Percentiles rank a stretch among this genome's conserved stretches.
These are phyloP conservation scores for Neoascia interrupta DNA, from an alignment of 2,888 invertebrate species.

Conservation along the genomic window DNA sequence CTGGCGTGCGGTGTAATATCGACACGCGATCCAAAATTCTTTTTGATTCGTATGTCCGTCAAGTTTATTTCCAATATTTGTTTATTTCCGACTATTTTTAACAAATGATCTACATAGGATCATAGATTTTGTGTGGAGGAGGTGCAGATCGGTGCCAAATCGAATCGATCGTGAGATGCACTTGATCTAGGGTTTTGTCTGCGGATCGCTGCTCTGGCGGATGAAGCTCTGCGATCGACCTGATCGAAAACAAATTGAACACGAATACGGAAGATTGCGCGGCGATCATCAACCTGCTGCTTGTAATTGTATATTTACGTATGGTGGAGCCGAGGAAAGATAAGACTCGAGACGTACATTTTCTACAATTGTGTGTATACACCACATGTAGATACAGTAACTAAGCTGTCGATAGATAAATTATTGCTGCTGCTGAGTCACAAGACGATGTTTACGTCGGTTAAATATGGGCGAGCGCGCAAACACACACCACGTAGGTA, in stretches of 20 bases:
- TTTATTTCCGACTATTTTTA: slow-evolving; percentile 65
- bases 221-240: too few species aligned
- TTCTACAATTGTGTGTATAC: slow-evolving; percentile 33
- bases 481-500: slow-evolving; percentile 24
- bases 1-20: not conserved
- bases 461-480: slow-evolving; percentile 36
- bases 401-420: slow-evolving; percentile 65
- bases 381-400: slow-evolving; percentile 52
- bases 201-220: not conserved
- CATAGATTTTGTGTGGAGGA: not conserved
- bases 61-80: slow-evolving; percentile 63
- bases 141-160: slow-evolving; percentile 25
- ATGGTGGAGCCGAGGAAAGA: slow-evolving; percentile 57
- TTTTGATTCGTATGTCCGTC: slow-evolving; percentile 62
- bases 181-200: slow-evolving; percentile 35
- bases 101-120: slow-evolving; percentile 48
- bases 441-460: too few species aligned
- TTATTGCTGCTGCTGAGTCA: slow-evolving; percentile 60
- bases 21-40: slow-evolving; percentile 35
- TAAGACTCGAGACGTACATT: slow-evolving; percentile 57
- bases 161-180: slow-evolving; percentile 40
- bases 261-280: slow-evolving; percentile 58
- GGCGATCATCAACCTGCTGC: slow-evolving; percentile 68
- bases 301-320: slow-evolving; percentile 63
- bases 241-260: slow-evolving; percentile 39